Percentiles rank a stretch among this genome's conserved stretches.
Evolutionary conservation across 2,888 invertebrate genomes (phyloP).

Genomic region (Parnassius smintheus): DNA sequence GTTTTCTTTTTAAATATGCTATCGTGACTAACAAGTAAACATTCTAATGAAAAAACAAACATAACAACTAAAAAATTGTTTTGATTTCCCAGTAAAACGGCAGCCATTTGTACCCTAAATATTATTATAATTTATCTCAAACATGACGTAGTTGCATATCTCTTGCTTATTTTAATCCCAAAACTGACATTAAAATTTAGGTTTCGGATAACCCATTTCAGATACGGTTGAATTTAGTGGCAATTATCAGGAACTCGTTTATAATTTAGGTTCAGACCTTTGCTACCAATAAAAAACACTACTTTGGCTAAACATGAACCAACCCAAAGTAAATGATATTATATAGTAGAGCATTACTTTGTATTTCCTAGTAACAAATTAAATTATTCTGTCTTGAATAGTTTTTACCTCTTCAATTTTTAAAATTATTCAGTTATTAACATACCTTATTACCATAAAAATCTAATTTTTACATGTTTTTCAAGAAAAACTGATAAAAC

Average conservation of each 20-base stretch:
- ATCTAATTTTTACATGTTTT: not conserved
- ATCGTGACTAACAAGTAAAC: conserved; percentile 4
- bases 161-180: conserved; percentile 3
- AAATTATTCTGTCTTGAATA: too few species aligned
- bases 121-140: conserved; percentile 11
- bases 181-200: conserved; percentile 20
- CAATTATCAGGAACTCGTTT: conserved; percentile 18
- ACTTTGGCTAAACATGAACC: conserved; percentile 10
- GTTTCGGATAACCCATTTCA: conserved; percentile 18
- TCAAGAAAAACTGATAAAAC: not conserved
- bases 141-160: not conserved
- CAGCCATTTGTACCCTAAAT: not conserved
- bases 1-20: too few species aligned
- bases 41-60: not conserved
- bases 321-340: not conserved
- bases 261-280: conserved; percentile 16
- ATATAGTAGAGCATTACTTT: too few species aligned
- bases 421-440: not conserved
- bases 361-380: not conserved
- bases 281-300: conserved; percentile 13
- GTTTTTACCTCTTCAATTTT: not conserved
- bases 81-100: conserved; percentile 2
- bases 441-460: not conserved
- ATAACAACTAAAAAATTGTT: not conserved
- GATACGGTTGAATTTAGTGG: conserved; percentile 16